Base-by-base conservation (phyloP, 2,888 invertebrate species). In the Meghimatium bilineatum region DNA sequence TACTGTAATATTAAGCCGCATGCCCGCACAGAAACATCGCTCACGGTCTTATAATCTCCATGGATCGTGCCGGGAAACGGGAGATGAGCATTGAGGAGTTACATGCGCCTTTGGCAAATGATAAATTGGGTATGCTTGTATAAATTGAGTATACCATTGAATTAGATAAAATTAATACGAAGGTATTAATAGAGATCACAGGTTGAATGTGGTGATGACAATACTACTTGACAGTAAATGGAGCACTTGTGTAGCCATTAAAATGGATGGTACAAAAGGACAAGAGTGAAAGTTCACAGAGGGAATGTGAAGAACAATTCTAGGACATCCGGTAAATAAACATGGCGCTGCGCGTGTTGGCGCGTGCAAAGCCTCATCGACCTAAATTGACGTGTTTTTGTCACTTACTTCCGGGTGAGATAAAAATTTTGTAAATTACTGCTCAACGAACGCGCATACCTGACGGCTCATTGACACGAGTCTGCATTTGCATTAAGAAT, bases 251-350 rank as follows among this genome's bases (percentile, higher is more conserved):
- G 56, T 67, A 67, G 34, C 34, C 67, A 67, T 32, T 32, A 34
- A 10, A 67, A 29, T 17, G 67, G 10, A 67, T 32, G 34, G 32
- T 20, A 20, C 17, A 32, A 34, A 10, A 17, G 20, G 32, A 32
- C 10, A 3, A 3, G 2, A 17, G 67, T 29, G 32, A 67, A 67
- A 67, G 32, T 34, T 20, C 67, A 23, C 20, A 67, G 29, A 29
- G 67, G 67, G 34, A 67, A 34, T 67, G 34, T 67, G 32, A 29
- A 67, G 32, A 67, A 32, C 29, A 67, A 17, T 32, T 14, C 32
- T 67, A 17, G 32, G 34, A 67, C 34, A 67, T 67, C 67, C 67
- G 67, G 67, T 34, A 67, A 67, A 67, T 34, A 67, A 67, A 67
- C 34, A 67, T 6, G 5, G 17, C 32, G 44, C 29, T 67, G 34